Percentiles rank a stretch among this genome's conserved stretches.
These are phyloP conservation scores for Ascaphus truei DNA, from an alignment of 2,113 vertebrate genomes.

Conservation along the genomic window DNA sequence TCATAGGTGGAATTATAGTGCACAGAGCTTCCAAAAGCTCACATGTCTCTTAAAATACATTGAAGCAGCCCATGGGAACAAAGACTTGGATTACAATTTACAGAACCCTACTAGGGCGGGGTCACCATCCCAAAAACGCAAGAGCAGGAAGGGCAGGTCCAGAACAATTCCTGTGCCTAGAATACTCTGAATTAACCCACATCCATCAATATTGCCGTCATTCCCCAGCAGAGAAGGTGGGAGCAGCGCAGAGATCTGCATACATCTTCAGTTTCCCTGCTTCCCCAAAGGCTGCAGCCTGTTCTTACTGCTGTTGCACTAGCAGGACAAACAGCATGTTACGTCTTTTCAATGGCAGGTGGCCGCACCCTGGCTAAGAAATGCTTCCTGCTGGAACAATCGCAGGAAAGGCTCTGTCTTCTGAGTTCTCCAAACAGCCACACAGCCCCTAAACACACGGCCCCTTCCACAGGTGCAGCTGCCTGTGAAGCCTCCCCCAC, in stretches of 20 bases:
- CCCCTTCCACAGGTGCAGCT: background rate
- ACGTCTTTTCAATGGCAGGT: constrained; percentile 31
- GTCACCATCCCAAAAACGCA: too few species aligned
- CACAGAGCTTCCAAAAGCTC: too few species aligned
- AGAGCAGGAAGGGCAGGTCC: too few species aligned
- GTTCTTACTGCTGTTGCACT: background rate
- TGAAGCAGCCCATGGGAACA: too few species aligned
- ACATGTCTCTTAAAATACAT: too few species aligned
- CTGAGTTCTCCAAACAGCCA: constrained; percentile 41
- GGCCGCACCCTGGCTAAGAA: constrained; percentile 43
- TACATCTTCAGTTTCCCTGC: background rate
- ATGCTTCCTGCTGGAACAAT: constrained; percentile 52
- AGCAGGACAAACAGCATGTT: background rate
- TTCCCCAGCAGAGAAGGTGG: background rate
- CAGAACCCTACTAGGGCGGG: too few species aligned
- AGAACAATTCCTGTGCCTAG: too few species aligned
- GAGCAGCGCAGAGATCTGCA: background rate
- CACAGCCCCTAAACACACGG: background rate
- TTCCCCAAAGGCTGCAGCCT: background rate
- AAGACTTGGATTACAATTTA: too few species aligned
- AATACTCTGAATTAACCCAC: too few species aligned
- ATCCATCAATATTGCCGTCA: too few species aligned
- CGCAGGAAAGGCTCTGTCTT: constrained; percentile 49
- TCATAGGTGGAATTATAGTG: too few species aligned
- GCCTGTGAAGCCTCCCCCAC: background rate